Evolutionary conservation across 2,888 invertebrate species (phyloP).

Genomic region (Halictus ligatus): DNA sequence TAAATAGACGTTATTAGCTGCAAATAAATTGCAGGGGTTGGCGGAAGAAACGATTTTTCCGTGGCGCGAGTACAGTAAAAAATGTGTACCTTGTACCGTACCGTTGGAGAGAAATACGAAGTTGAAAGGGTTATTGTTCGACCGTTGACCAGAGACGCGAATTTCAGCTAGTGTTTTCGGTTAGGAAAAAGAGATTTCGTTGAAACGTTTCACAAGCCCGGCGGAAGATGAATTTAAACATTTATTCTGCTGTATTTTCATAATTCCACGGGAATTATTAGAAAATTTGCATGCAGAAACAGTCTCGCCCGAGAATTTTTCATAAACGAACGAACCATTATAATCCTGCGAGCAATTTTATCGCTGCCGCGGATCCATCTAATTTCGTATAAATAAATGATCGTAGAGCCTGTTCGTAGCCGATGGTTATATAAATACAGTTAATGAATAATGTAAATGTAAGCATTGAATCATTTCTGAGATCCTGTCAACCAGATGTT

Average conservation of each 20-base stretch:
- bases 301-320: neutral
- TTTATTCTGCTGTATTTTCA: slow-evolving; percentile 4
- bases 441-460: neutral
- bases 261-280: neutral
- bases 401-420: neutral
- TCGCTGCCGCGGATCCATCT: neutral
- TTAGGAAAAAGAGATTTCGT: neutral
- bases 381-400: neutral
- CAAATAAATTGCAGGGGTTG: neutral
- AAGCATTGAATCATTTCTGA: neutral
- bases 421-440: neutral
- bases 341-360: neutral
- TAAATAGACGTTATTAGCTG: no score
- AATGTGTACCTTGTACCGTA: neutral
- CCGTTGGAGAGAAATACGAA: neutral
- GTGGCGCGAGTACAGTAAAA: neutral
- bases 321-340: neutral
- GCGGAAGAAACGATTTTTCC: neutral
- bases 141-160: neutral
- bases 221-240: neutral
- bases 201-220: neutral
- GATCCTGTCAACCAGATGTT: neutral
- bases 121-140: neutral
- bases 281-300: neutral
- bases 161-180: neutral